Conservation (phyloP, 1,140 invertebrate species). For the Cryptotermes secundus region DNA sequence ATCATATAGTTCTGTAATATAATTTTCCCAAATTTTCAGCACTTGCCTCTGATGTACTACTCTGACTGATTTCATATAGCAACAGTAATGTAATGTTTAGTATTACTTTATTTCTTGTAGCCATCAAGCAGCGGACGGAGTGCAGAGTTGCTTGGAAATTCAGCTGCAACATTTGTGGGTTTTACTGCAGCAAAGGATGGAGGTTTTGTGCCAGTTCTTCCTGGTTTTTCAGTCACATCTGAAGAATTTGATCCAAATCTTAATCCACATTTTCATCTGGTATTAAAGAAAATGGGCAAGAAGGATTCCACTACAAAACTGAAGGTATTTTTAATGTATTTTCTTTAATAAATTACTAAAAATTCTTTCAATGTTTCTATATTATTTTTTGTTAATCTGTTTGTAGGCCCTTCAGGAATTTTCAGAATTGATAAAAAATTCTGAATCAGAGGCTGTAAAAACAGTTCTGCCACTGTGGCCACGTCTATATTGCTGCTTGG, state of each 20-base stretch:
- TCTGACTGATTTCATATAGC: no score
- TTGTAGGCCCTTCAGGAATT: slow-evolving; percentile 77
- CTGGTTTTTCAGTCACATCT: slow-evolving; percentile 52
- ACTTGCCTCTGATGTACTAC: no score
- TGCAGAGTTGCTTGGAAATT: slow-evolving; percentile 66
- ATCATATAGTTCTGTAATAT: no score
- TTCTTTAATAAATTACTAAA: not conserved
- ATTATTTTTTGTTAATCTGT: no score
- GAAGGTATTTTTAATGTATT: slow-evolving; percentile 57
- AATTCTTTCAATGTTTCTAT: not conserved
- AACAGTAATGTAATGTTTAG: slow-evolving; percentile 34
- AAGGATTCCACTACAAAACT: slow-evolving; percentile 83
- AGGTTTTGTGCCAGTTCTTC: slow-evolving; percentile 59
- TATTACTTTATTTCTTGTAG: slow-evolving; percentile 52
- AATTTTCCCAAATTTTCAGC: no score
- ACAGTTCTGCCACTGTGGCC: slow-evolving; percentile 75
- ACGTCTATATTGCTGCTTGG: slow-evolving; percentile 68
- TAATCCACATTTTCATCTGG: slow-evolving; percentile 62
- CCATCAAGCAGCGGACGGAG: slow-evolving; percentile 79
- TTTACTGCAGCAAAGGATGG: slow-evolving; percentile 63
- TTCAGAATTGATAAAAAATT: slow-evolving; percentile 60
- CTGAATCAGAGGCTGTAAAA: slow-evolving; percentile 60
- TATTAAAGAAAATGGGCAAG: slow-evolving; percentile 77
- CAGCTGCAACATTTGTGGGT: slow-evolving; percentile 63
- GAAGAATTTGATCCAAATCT: slow-evolving; percentile 59